phyloP scores from a whole-genome alignment of 2,113 vertebrate species.

The Strix uralensis region DNA sequence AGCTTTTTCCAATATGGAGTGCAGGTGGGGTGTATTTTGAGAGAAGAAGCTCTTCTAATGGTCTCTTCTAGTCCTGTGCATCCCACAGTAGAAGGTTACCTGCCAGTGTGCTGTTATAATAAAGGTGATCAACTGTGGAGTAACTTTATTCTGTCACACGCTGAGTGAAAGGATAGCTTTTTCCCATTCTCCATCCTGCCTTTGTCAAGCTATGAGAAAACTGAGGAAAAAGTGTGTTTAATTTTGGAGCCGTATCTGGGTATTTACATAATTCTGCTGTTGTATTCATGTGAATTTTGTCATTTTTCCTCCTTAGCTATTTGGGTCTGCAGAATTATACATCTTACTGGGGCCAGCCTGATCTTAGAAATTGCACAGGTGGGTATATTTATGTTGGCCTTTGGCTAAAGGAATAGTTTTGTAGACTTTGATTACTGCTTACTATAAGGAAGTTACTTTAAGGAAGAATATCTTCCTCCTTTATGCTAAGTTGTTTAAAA shows the following conservation, averaged over 20 bases:
- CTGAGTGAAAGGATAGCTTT: not conserved
- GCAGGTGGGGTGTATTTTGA: not conserved
- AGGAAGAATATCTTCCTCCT: not conserved
- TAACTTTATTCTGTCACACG: not conserved
- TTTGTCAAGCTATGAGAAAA: not conserved
- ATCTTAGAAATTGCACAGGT: slow-evolving; percentile 85
- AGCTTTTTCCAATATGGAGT: not conserved
- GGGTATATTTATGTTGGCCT: slow-evolving; percentile 28
- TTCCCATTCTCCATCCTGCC: not conserved
- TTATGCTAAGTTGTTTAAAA: not conserved
- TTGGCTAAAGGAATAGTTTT: not conserved
- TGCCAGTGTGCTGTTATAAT: not conserved
- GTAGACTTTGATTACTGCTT: not conserved
- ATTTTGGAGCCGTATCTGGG: not conserved
- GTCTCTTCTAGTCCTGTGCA: not conserved
- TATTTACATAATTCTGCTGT: not conserved
- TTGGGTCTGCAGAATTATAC: slow-evolving; percentile 70
- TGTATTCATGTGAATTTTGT: not conserved
- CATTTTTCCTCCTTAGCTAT: slow-evolving; percentile 68
- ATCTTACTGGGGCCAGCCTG: slow-evolving; percentile 79
- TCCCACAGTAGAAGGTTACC: not conserved
- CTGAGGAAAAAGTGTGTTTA: not conserved
- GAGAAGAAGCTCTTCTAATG: not conserved
- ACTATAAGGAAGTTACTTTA: not conserved
- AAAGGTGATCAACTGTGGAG: not conserved